Evolutionary conservation across 1,140 invertebrate genomes (phyloP).

Genomic region (Ceratitis capitata): DNA sequence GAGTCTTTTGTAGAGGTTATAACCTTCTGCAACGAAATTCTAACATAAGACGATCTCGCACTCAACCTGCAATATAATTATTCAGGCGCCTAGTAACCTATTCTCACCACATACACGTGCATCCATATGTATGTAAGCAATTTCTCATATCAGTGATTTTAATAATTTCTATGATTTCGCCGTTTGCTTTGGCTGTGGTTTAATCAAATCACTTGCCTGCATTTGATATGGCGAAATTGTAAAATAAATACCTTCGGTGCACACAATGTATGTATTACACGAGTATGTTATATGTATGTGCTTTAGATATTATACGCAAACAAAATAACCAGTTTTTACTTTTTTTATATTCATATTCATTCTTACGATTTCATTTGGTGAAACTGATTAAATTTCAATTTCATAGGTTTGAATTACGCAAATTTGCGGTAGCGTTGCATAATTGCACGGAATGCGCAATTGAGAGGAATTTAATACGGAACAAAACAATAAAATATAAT

Average conservation of each 20-base stretch:
- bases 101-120: neutral
- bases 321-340: neutral
- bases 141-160: neutral
- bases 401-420: conserved; percentile 15
- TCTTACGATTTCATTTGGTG: conserved; percentile 15
- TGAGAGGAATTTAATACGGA: neutral
- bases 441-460: neutral
- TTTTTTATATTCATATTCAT: conserved; percentile 3
- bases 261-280: too few species aligned
- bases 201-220: conserved; percentile 7
- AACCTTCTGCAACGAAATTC: too few species aligned
- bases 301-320: neutral
- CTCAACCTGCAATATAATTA: too few species aligned
- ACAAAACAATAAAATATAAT: neutral
- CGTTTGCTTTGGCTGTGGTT: neutral
- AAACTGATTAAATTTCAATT: conserved; percentile 19
- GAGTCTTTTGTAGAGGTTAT: too few species aligned
- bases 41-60: too few species aligned
- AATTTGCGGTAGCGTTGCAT: conserved; percentile 2
- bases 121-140: neutral
- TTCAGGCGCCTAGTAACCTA: neutral
- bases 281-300: too few species aligned
- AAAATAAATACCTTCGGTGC: neutral
- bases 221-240: neutral
- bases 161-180: conserved; percentile 4